Evolutionary conservation across 2,888 invertebrate genomes (phyloP), one percentile per base, ranked within the genome.

Genomic region (Apodemia zela): DNA sequence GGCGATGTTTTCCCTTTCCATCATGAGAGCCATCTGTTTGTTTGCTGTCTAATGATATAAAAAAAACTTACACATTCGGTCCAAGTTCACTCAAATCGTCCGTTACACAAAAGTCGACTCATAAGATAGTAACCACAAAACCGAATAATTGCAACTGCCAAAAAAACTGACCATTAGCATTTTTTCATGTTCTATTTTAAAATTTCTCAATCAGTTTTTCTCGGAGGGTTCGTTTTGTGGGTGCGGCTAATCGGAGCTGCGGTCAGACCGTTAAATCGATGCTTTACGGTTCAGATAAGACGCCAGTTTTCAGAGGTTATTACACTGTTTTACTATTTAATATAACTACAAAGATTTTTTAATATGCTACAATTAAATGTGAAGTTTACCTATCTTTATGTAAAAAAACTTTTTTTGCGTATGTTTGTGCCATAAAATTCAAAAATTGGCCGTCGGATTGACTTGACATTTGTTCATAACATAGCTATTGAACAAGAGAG

Each of bases 31-130:
- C n/a, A n/a, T n/a, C n/a, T n/a, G n/a, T n/a, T n/a, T n/a, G n/a
- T n/a, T n/a, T n/a, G n/a, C n/a, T n/a, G n/a, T n/a, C n/a, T n/a
- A n/a, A n/a, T n/a, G n/a, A n/a, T n/a, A n/a, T n/a, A n/a, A n/a
- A n/a, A n/a, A n/a, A n/a, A n/a, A 82, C 78, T 82, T 80, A 79
- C 73, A 76, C 70, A 81, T 82, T 84, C 82, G 81, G 82, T 83
- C 81, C 85, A 82, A 86, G 85, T 84, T 78, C 79, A 72, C 70
- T 72, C 66, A 68, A 72, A 72, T 51, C 17, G 11, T 51, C 21
- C 51, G 51, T 51, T 18, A 51, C 47, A 47, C 51, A 51, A 51
- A 51, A 51, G 8, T 33, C 33, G 33, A 11, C 18, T 17, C 7
- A 67, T 69, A 67, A 71, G 64, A 69, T 63, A 62, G 64, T 64